Percentiles rank a stretch among this genome's conserved stretches.
These are phyloP conservation scores for Sterrhoptilus dennistouni DNA, from an alignment of 2,113 vertebrate species.

Conservation along the genomic window DNA sequence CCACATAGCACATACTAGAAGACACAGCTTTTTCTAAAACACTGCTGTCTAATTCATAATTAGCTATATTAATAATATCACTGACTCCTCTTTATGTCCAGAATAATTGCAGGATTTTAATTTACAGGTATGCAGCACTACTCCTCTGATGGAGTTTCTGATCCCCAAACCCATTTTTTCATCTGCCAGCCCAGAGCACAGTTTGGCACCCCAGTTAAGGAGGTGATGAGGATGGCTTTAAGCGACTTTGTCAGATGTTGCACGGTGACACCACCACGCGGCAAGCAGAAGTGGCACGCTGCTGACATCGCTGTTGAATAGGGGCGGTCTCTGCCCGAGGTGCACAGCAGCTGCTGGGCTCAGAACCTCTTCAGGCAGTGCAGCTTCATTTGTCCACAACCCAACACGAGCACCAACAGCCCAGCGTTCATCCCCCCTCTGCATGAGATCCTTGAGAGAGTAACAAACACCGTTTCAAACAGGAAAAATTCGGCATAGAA, in stretches of 20 bases:
- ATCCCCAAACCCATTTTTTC: background rate
- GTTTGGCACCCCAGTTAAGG: background rate
- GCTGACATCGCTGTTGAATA: background rate
- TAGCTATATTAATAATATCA: background rate
- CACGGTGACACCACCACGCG: background rate
- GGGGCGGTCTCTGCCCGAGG: background rate
- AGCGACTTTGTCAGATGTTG: background rate
- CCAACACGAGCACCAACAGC: background rate
- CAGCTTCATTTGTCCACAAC: background rate
- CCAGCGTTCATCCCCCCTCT: accelerated
- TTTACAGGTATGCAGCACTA: background rate
- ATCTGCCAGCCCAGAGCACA: background rate
- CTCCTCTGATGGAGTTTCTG: background rate
- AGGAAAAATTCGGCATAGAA: background rate
- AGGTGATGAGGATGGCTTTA: background rate
- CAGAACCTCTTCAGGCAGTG: background rate
- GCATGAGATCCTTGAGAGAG: background rate
- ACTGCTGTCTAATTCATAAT: background rate
- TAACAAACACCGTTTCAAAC: background rate
- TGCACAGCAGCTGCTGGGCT: background rate
- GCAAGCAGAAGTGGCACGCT: background rate
- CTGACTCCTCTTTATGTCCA: background rate
- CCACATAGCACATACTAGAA: background rate
- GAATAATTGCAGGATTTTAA: background rate
- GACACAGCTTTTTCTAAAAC: background rate